Percentiles rank a stretch among this genome's conserved stretches.
phyloP scores from a whole-genome alignment of 2,888 invertebrate species.

The Dryobotodes eremita region DNA sequence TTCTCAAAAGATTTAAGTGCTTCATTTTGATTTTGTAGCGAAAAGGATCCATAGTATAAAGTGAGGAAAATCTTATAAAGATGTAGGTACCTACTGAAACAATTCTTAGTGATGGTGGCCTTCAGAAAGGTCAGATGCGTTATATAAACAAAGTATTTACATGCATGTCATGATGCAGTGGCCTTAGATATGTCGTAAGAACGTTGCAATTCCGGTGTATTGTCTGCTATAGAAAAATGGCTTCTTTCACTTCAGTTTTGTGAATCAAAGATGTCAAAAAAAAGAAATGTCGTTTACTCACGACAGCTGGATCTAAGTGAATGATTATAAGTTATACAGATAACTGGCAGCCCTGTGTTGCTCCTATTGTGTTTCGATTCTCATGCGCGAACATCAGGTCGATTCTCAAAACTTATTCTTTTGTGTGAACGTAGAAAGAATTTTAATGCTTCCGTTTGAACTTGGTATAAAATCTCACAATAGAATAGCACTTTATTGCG shows the following conservation, averaged over 20 bases:
- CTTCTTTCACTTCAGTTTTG: background rate
- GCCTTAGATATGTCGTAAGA: background rate
- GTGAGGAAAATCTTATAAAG: background rate
- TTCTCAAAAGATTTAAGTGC: background rate
- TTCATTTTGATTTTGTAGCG: background rate
- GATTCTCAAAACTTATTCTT: conserved; percentile 89
- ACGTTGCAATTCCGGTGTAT: background rate
- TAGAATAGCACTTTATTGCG: conserved; percentile 80
- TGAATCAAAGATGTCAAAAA: conserved; percentile 15
- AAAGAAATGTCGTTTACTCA: conserved; percentile 34
- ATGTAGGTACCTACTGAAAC: background rate
- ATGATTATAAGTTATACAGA: conserved; percentile 62
- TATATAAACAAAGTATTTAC: background rate
- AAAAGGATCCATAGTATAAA: background rate
- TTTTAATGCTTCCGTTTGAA: conserved; percentile 90
- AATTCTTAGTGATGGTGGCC: too few relatives aligned
- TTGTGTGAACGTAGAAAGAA: conserved; percentile 88
- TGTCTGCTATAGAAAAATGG: conserved; percentile 8
- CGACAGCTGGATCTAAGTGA: conserved; percentile 64
- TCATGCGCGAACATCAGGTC: conserved; percentile 84
- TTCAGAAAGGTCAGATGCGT: background rate
- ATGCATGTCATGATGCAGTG: background rate
- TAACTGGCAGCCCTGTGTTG: conserved; percentile 73
- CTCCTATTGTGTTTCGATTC: conserved; percentile 85
- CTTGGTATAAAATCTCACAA: conserved; percentile 85